These are phyloP conservation scores for Cataglyphis cursor DNA, from an alignment of 2,888 invertebrate species.

Conservation along the genomic window DNA sequence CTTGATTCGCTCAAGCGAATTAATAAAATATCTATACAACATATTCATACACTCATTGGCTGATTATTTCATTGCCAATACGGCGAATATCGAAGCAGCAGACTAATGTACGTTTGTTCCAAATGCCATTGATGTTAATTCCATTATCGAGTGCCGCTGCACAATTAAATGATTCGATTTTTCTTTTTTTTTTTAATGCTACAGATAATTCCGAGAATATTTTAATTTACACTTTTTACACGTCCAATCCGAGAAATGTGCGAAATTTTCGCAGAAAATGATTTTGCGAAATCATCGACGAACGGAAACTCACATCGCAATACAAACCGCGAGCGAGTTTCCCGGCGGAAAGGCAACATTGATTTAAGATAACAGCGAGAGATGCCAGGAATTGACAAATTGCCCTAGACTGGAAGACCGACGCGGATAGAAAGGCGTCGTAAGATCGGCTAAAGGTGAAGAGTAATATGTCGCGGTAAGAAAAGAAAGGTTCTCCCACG, in stretches of 20 bases:
- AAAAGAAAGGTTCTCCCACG: constrained; percentile 58
- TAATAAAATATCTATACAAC: constrained; percentile 32
- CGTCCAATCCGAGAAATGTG: not conserved
- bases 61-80: constrained; percentile 30
- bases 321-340: constrained; percentile 20
- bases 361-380: constrained; percentile 64
- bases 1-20: constrained; percentile 20
- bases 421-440: constrained; percentile 71
- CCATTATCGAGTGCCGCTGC: constrained; percentile 27
- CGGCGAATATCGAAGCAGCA: constrained; percentile 26
- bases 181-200: not conserved
- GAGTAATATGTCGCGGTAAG: constrained; percentile 74
- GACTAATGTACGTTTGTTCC: constrained; percentile 42
- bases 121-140: constrained; percentile 49
- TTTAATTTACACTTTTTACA: not conserved
- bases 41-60: constrained; percentile 32
- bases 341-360: constrained; percentile 63
- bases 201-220: constrained; percentile 26
- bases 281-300: constrained; percentile 11
- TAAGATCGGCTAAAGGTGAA: constrained; percentile 64
- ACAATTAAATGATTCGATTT: constrained; percentile 29
- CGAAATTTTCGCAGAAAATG: not conserved
- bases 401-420: constrained; percentile 66
- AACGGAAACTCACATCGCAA: not conserved
- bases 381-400: constrained; percentile 70